Conservation (phyloP, 1,140 invertebrate species). For the Hylaeus volcanicus region DNA sequence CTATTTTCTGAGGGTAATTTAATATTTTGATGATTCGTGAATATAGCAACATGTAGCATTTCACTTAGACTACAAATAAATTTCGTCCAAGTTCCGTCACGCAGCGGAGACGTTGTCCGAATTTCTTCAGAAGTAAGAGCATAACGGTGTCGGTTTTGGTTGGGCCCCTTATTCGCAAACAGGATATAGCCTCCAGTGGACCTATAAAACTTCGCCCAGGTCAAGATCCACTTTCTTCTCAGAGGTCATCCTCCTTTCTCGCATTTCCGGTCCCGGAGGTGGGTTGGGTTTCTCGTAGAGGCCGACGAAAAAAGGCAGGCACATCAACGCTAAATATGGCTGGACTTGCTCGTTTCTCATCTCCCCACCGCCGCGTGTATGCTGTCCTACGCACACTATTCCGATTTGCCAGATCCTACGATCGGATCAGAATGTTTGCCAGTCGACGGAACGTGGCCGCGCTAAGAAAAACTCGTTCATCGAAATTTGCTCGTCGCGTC, state of each 20-base stretch:
- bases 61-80: not conserved
- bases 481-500: not conserved
- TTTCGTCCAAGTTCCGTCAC: no score
- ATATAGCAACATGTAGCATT: not conserved
- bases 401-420: slow-evolving; percentile 45
- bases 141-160: not conserved
- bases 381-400: slow-evolving; percentile 61
- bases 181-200: not conserved
- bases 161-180: not conserved
- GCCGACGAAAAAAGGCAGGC: slow-evolving; percentile 3
- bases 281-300: no score
- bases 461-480: slow-evolving; percentile 40
- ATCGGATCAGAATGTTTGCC: slow-evolving; percentile 21
- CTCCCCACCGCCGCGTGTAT: slow-evolving; percentile 29
- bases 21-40: no score
- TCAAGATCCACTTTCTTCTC: slow-evolving; percentile 45
- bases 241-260: slow-evolving; percentile 7
- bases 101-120: not conserved
- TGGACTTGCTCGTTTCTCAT: slow-evolving; percentile 57
- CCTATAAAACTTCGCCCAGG: slow-evolving; percentile 34
- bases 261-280: slow-evolving; percentile 3
- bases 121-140: not conserved
- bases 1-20: not conserved
- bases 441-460: slow-evolving; percentile 48
- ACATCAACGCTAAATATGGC: slow-evolving; percentile 71